Evolutionary conservation across 1,140 invertebrate genomes (phyloP).

Genomic region (Meloidogyne floridensis): DNA sequence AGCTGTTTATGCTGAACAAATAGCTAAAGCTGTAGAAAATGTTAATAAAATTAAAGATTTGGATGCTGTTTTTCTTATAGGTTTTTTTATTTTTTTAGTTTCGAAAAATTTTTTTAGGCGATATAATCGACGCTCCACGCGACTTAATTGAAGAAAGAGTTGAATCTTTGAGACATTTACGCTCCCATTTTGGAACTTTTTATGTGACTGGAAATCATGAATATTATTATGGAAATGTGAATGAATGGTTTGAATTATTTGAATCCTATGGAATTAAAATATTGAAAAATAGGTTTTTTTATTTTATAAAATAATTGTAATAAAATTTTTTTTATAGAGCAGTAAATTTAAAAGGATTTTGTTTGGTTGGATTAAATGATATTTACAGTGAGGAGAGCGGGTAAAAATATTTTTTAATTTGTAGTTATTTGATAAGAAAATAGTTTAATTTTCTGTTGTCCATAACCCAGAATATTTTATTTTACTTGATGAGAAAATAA

Average conservation of each 20-base stretch:
- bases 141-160: constrained; percentile 48
- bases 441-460: no score
- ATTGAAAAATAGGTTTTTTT: constrained; percentile 44
- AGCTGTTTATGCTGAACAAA: constrained; percentile 45
- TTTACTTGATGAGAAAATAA: no score
- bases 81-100: not conserved
- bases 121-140: constrained; percentile 47
- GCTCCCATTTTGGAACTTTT: constrained; percentile 45
- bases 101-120: constrained; percentile 30
- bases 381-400: constrained; percentile 50
- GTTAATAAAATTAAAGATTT: constrained; percentile 40
- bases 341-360: constrained; percentile 38
- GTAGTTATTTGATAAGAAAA: not conserved
- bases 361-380: constrained; percentile 50
- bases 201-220: constrained; percentile 55
- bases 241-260: constrained; percentile 48
- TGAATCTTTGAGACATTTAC: constrained; percentile 40
- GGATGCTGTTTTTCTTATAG: constrained; percentile 39
- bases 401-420: constrained; percentile 18
- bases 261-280: constrained; percentile 49
- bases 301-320: constrained; percentile 19
- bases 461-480: no score
- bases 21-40: constrained; percentile 44
- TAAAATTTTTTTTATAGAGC: constrained; percentile 35
- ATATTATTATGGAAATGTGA: constrained; percentile 53